Percentiles rank a stretch among this genome's conserved stretches.
Evolutionary conservation across 2,888 invertebrate genomes (phyloP).

Genomic region (Alentia gelatinosa): DNA sequence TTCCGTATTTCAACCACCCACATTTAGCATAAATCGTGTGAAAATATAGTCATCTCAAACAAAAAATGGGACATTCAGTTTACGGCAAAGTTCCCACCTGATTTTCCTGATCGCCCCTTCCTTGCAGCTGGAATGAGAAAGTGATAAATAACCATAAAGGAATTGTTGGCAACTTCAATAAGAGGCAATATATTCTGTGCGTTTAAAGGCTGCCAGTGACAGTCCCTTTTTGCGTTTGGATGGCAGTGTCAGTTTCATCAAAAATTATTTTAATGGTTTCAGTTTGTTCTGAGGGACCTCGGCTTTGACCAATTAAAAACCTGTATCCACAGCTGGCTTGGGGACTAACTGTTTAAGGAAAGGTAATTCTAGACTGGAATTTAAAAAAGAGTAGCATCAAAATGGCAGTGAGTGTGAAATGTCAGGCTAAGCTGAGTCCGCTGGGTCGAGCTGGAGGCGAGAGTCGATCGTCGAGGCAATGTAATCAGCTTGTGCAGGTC

Average conservation of each 20-base stretch:
- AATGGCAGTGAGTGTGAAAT: neutral
- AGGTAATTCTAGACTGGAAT: neutral
- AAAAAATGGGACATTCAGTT: neutral
- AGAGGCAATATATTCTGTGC: neutral
- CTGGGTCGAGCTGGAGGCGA: neutral
- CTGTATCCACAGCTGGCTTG: neutral
- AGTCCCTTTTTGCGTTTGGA: neutral
- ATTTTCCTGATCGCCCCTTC: constrained; percentile 20
- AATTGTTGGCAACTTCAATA: neutral
- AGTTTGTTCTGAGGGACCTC: neutral
- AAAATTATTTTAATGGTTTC: neutral
- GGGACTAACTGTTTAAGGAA: neutral
- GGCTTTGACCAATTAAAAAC: neutral
- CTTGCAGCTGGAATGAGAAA: constrained; percentile 39
- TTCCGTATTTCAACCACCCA: neutral
- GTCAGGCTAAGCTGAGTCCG: neutral
- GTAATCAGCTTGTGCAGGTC: neutral
- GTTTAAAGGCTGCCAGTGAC: neutral
- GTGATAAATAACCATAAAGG: neutral
- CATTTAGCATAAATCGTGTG: neutral
- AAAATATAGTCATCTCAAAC: neutral
- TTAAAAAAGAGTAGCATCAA: neutral
- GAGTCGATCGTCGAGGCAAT: neutral
- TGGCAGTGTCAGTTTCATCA: neutral
- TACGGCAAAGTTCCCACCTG: neutral